Percentiles rank a stretch among this genome's conserved stretches.
These are phyloP conservation scores for Pandemis heparana DNA, from an alignment of 2,888 invertebrate species.

Conservation along the genomic window DNA sequence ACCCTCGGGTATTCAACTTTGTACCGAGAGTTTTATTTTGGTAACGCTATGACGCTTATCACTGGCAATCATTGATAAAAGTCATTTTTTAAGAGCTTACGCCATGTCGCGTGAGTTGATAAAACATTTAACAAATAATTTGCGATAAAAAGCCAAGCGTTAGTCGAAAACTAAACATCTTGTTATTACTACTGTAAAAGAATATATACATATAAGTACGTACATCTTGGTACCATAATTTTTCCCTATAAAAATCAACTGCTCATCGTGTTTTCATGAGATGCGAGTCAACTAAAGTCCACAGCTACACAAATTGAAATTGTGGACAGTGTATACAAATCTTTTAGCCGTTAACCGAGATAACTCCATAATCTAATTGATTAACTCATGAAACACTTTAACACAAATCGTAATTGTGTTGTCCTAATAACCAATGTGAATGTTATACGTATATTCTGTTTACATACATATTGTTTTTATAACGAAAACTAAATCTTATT, in stretches of 20 bases:
- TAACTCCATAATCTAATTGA: too few species aligned
- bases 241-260: not conserved
- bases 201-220: not conserved
- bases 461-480: too few species aligned
- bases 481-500: too few species aligned
- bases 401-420: too few species aligned
- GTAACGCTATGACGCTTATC: not conserved
- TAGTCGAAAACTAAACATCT: not conserved
- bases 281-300: not conserved
- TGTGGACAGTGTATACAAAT: too few species aligned
- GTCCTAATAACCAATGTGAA: too few species aligned
- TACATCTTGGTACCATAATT: not conserved
- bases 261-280: not conserved
- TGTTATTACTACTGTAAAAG: not conserved
- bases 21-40: not conserved
- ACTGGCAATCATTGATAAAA: slow-evolving; percentile 8
- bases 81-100: slow-evolving; percentile 1
- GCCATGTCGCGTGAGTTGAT: not conserved
- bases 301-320: too few species aligned
- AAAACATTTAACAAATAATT: not conserved
- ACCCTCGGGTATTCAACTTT: slow-evolving; percentile 10
- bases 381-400: too few species aligned
- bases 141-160: not conserved
- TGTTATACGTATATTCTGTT: too few species aligned
- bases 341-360: too few species aligned